Evolutionary conservation across 2,888 invertebrate species (phyloP).

Genomic region (Dichetophora obliterata): DNA sequence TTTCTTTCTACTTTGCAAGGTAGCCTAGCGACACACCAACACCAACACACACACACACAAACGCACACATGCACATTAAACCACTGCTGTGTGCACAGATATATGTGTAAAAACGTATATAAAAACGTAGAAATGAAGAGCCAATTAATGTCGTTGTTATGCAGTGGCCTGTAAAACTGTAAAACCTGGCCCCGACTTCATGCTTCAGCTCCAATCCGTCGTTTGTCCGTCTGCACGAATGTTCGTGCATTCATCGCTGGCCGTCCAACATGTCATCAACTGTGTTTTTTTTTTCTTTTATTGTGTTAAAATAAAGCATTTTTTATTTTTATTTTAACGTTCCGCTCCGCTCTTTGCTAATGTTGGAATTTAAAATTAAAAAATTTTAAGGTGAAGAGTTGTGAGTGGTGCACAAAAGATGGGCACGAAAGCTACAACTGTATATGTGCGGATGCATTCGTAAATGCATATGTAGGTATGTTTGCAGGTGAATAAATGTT

Average conservation of each 20-base stretch:
- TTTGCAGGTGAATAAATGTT: not conserved
- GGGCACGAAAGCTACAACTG: not conserved
- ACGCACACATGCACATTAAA: not conserved
- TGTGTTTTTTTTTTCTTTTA: not conserved
- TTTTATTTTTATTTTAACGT: not conserved
- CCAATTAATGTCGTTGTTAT: slow-evolving; percentile 39
- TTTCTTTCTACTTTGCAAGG: slow-evolving; percentile 22
- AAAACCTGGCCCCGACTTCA: not conserved
- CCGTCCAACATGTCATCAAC: slow-evolving; percentile 23
- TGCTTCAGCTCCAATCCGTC: not conserved
- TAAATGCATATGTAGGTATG: not conserved
- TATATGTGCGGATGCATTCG: not conserved
- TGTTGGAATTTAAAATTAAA: slow-evolving; percentile 32
- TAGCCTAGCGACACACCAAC: not conserved
- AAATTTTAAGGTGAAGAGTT: not conserved
- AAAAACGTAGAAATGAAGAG: slow-evolving; percentile 24
- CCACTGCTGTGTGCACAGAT: not conserved
- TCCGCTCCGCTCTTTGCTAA: slow-evolving; percentile 10
- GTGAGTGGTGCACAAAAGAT: not conserved
- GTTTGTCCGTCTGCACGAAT: not conserved
- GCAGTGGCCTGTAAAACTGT: slow-evolving; percentile 32
- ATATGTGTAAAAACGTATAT: not conserved
- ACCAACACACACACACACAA: not conserved
- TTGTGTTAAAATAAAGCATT: not conserved
- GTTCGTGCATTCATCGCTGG: slow-evolving; percentile 14